Base-by-base conservation (phyloP, 35 echinoderm and acorn worm species). In the Apostichopus japonicus region DNA sequence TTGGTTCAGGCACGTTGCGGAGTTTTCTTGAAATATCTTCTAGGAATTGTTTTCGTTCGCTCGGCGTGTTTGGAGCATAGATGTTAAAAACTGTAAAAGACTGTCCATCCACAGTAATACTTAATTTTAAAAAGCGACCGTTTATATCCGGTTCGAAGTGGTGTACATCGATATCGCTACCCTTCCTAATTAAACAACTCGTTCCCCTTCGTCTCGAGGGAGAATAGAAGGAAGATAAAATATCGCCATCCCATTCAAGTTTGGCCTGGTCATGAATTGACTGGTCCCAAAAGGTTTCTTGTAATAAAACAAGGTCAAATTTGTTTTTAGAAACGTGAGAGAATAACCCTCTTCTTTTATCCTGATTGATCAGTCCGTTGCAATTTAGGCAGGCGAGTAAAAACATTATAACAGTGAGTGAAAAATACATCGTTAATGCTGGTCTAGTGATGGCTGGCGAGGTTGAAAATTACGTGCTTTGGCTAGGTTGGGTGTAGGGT, bases 271-370 rank as follows among this genome's bases (percentile, higher is more conserved):
- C 52, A 15, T 83, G 6, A 6, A 56, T n/a, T 8, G 80, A 55
- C 15, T 14, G 4, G 51, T 83, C 80, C 80, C 54, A 83, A 19
- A 83, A 83, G 5, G 53, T 83, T 83, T 83, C 80, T 83, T 83
- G 80, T 44, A 80, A 9, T 55, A 83, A 54, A 53, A 54, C 21
- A 4, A 54, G 14, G 55, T 54, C 80, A 22, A 51, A 80, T 23
- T 51, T 80, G 7, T 54, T 73, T 6, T 6, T 73, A 6, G 6
- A 1, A 22, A 73, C 11, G 10, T 16, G 10, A 73, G 11, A 16
- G 70, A 73, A 73, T n/a, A 19, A 0, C 21, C 13, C 7, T 17
- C 15, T 89, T 65, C 86, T 89, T 73, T 65, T 59, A 5, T 89
- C 86, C 1, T 13, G 8, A 73, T 65, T 89, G 0, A 89, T 17